phyloP scores from a whole-genome alignment of 2,113 vertebrate species.

The Smithornis capensis region DNA sequence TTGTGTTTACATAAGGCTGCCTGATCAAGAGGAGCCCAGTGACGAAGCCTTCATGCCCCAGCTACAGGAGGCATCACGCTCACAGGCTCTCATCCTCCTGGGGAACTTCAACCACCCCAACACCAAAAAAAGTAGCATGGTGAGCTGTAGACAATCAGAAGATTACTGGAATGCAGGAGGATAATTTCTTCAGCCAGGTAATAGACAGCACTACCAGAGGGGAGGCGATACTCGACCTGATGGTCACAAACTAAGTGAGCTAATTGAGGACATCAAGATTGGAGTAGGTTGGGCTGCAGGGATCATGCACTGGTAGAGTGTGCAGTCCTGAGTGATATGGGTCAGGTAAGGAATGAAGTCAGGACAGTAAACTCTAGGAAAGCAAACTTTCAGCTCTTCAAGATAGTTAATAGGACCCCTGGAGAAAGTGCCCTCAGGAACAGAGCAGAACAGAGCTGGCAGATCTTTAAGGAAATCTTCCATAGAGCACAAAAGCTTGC shows the following conservation, averaged over 20 bases:
- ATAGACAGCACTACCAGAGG: neutral
- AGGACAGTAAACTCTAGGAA: neutral
- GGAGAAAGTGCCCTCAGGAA: neutral
- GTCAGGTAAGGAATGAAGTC: neutral
- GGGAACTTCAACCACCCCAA: neutral
- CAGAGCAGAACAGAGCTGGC: neutral
- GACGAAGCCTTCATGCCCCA: fast-evolving
- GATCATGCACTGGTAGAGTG: neutral
- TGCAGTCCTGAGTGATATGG: neutral
- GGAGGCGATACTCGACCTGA: neutral
- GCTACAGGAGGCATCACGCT: neutral
- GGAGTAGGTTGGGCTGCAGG: neutral
- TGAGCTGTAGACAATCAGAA: neutral
- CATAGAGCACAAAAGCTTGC: neutral
- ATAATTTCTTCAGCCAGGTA: neutral
- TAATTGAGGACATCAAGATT: neutral
- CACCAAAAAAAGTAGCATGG: neutral
- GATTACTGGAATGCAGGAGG: neutral
- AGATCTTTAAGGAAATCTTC: neutral
- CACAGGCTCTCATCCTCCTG: neutral
- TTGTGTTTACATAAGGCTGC: neutral
- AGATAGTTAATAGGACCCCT: neutral
- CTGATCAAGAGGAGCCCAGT: neutral
- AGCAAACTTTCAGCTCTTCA: neutral
- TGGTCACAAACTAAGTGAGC: neutral